These are phyloP conservation scores for Caenorhabditis drosophilae DNA, from an alignment of 2,888 invertebrate species.

Conservation along the genomic window DNA sequence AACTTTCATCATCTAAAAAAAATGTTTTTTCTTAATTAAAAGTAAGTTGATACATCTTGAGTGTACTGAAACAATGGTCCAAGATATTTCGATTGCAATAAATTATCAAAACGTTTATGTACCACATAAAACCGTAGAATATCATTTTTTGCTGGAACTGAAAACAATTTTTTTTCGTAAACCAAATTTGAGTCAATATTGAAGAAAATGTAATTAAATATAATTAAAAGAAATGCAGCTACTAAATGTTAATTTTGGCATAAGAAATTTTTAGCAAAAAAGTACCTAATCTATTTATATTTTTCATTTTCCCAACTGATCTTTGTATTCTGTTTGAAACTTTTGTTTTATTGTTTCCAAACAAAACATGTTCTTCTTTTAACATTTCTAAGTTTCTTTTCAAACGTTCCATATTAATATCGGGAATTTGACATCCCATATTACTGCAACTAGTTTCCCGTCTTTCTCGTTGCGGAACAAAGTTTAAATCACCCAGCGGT, in stretches of 20 bases:
- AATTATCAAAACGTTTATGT: slow-evolving; percentile 63
- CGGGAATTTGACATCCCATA: slow-evolving; percentile 25
- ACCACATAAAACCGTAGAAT: slow-evolving; percentile 68
- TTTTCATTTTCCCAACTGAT: slow-evolving; percentile 1
- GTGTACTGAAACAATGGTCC: slow-evolving; percentile 63
- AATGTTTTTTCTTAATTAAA: neutral
- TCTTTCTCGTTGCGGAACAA: slow-evolving; percentile 24
- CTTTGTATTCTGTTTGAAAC: neutral
- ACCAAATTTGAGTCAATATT: no score
- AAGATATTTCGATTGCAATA: slow-evolving; percentile 59
- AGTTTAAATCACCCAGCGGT: slow-evolving; percentile 51
- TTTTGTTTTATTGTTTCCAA: neutral
- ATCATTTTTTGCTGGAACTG: slow-evolving; percentile 57
- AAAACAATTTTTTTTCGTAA: no score
- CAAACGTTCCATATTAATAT: slow-evolving; percentile 46
- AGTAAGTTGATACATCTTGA: slow-evolving; percentile 50
- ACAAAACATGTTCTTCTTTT: slow-evolving; percentile 15
- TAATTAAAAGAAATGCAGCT: no score
- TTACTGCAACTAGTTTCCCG: slow-evolving; percentile 26
- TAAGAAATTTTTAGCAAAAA: no score
- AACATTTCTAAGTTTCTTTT: slow-evolving; percentile 32
- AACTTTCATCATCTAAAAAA: slow-evolving; percentile 50
- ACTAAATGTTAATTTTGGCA: no score
- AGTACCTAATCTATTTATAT: no score
- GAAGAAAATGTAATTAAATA: no score